Conservation (phyloP, 1,140 invertebrate genomes). For the Drosophila aff. region DNA sequence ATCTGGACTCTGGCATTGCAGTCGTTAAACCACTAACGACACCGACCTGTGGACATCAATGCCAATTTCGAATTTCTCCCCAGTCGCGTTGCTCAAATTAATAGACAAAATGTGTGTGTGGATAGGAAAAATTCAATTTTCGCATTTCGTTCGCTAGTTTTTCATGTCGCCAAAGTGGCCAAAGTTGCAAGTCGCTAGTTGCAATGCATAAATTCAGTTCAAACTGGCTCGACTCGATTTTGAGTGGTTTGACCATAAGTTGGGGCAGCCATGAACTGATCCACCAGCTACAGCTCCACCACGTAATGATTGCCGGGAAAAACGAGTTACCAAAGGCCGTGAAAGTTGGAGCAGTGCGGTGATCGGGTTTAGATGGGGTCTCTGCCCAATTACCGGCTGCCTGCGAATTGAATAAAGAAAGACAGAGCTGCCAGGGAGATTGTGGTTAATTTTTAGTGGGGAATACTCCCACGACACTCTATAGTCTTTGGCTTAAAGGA, state of each 20-base stretch:
- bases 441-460: conserved; percentile 8
- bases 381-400: conserved; percentile 43
- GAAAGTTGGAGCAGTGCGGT: conserved; percentile 43
- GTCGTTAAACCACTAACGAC: conserved; percentile 35
- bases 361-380: conserved; percentile 31
- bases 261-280: conserved; percentile 29
- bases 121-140: conserved; percentile 6
- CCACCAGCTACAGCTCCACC: conserved; percentile 4
- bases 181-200: conserved; percentile 3
- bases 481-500: neutral
- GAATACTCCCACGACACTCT: conserved; percentile 31
- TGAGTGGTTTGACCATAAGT: conserved; percentile 49
- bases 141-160: conserved; percentile 30
- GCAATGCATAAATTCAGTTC: conserved; percentile 26
- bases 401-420: conserved; percentile 8
- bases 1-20: conserved; percentile 18
- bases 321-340: conserved; percentile 40
- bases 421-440: neutral
- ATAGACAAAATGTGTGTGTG: conserved; percentile 37
- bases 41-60: conserved; percentile 40
- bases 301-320: conserved; percentile 39
- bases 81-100: conserved; percentile 28
- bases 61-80: conserved; percentile 42
- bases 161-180: conserved; percentile 20
- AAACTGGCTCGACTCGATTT: conserved; percentile 57